Evolutionary conservation across 2,797 vertebrate genomes (phyloP).

Genomic region (Microchirus variegatus): DNA sequence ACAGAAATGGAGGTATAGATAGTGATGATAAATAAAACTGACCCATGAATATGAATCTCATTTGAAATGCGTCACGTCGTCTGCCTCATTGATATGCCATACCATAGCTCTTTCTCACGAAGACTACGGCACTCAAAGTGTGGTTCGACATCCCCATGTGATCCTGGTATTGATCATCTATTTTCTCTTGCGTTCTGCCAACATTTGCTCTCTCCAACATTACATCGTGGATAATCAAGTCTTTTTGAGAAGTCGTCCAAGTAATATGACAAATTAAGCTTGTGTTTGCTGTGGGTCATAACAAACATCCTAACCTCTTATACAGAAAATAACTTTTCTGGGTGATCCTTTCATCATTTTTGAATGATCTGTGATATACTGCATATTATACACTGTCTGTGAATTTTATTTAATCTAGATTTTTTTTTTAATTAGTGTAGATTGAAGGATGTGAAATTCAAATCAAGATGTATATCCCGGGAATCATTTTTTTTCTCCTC

Average conservation of each 20-base stretch:
- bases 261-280: constrained; percentile 1
- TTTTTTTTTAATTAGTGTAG: no score
- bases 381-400: no score
- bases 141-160: constrained; percentile 1
- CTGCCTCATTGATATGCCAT: constrained; percentile 31
- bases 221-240: not conserved
- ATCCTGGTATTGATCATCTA: constrained; percentile 34
- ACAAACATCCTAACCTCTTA: no score
- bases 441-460: no score
- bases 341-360: no score
- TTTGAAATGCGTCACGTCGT: constrained; percentile 12
- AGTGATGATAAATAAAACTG: constrained; percentile 1
- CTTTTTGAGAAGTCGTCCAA: constrained; percentile 6
- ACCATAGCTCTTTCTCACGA: not conserved
- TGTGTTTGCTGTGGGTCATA: not conserved
- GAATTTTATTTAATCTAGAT: no score
- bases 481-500: no score
- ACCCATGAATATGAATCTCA: constrained; percentile 11
- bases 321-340: no score
- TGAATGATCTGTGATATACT: no score
- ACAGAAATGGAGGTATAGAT: no score
- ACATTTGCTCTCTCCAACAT: constrained; percentile 3
- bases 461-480: no score
- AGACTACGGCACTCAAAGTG: constrained; percentile 1
- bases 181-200: constrained; percentile 35